Conservation (phyloP, 1,140 invertebrate species). For the Calycopis cecrops region DNA sequence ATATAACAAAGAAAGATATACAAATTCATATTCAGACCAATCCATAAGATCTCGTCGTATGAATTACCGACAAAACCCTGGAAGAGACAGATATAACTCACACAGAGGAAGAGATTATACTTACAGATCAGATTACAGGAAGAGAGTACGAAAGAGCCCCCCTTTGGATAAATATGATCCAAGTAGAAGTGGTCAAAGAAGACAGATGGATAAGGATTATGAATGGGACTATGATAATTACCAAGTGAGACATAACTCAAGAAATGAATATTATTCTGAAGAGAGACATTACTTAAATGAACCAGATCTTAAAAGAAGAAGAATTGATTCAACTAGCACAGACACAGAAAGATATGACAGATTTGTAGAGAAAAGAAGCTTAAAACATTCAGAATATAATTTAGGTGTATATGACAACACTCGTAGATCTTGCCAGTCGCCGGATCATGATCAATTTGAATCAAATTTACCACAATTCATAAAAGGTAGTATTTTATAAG, state of each 20-base stretch:
- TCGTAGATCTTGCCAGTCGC: slow-evolving; percentile 39
- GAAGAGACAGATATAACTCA: slow-evolving; percentile 13
- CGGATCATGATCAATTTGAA: slow-evolving; percentile 38
- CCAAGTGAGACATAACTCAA: neutral
- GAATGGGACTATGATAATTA: slow-evolving; percentile 28
- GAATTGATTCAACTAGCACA: slow-evolving; percentile 26
- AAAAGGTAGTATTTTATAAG: slow-evolving; percentile 37
- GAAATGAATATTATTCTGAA: slow-evolving; percentile 21
- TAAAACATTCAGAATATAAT: neutral
- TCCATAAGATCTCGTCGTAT: slow-evolving; percentile 2
- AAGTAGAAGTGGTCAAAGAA: slow-evolving; percentile 31
- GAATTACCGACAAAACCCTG: slow-evolving; percentile 6
- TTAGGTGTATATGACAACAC: slow-evolving; percentile 3
- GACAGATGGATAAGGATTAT: slow-evolving; percentile 24
- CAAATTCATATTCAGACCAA: neutral
- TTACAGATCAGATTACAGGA: slow-evolving; percentile 19
- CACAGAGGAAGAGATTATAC: slow-evolving; percentile 4
- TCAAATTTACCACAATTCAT: slow-evolving; percentile 24
- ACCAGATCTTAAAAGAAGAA: slow-evolving; percentile 33
- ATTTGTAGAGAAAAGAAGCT: slow-evolving; percentile 7
- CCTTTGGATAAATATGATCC: slow-evolving; percentile 33
- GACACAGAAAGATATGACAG: neutral
- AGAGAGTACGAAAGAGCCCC: slow-evolving; percentile 35
- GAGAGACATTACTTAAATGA: slow-evolving; percentile 31
- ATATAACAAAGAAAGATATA: slow-evolving; percentile 9